Evolutionary conservation across 2,113 vertebrate species (phyloP), one percentile per base, ranked within the genome.

Genomic region (Xerus inauris): DNA sequence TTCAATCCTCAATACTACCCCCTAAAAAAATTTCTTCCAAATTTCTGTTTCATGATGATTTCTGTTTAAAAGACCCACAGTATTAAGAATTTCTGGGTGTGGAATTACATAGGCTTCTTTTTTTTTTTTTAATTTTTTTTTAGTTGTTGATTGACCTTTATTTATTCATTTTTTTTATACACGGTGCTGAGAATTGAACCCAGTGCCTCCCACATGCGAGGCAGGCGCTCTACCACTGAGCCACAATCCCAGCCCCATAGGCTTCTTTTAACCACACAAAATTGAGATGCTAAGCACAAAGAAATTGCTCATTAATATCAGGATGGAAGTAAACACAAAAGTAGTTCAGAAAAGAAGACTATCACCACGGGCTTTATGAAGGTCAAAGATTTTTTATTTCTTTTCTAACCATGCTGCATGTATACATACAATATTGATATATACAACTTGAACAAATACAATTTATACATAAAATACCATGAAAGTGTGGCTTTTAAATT

Each of bases 341-440:
- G 28, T 0, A 67, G 72, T 62, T 85, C 20, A 38, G 57, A 76
- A 84, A 89, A 94, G 62, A 77, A 28, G 8, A 76, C 5, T 45
- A 82, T 51, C 64, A 77, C 69, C 51, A 65, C 5, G n/a, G 22
- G 69, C 28, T 45, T 96, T 62, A 62, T 62, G 28, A 62, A 97
- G 81, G 96, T 71, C 51, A 79, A 89, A 92, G 89, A 40, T 6
- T 96, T 96, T 99, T 99, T 98, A 99, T 98, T 99, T 98, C 71
- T 95, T 75, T 93, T 97, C 97, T 97, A 98, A 96, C 95, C 98
- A 98, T 98, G 98, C 98, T 98, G 89, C 82, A 94, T 79, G 91
- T 95, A 89, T 92, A 97, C 97, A 96, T 96, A 98, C 90, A 96
- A 89, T 91, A 97, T 45, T 96, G 91, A 89, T 98, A 98, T 97